phyloP scores from a whole-genome alignment of 35 echinoderm and acorn worm species.

The Apostichopus californicus region DNA sequence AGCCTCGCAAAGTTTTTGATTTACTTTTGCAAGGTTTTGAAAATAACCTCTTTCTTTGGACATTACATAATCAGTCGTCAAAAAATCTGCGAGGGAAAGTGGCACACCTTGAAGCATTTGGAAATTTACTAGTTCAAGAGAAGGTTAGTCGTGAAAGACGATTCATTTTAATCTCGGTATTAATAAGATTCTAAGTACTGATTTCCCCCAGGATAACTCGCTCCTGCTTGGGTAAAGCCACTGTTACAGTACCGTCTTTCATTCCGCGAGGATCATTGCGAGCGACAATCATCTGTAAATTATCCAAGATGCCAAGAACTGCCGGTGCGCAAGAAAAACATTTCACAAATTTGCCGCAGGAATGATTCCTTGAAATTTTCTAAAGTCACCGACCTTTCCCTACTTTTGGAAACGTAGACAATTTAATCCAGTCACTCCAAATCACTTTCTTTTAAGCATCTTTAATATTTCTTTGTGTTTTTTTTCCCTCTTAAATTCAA shows the following conservation, averaged over 20 bases:
- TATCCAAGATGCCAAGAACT: conserved; percentile 1
- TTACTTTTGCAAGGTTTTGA: no score
- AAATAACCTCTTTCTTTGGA: no score
- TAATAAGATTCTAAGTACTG: conserved; percentile 14
- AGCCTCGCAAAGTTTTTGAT: no score
- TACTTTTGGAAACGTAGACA: no score
- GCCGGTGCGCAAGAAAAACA: background rate
- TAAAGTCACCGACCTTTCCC: conserved; percentile 3
- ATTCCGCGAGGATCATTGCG: background rate
- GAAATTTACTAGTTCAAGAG: background rate
- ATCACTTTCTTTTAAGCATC: no score
- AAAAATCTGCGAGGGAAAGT: background rate
- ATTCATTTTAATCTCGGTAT: conserved; percentile 10
- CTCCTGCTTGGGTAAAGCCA: background rate
- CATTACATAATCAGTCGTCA: background rate
- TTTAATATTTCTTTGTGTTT: no score
- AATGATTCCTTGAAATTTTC: background rate
- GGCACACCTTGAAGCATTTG: background rate
- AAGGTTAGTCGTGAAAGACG: background rate
- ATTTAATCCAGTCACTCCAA: no score
- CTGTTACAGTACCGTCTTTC: background rate
- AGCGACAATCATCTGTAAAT: background rate
- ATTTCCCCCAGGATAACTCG: background rate
- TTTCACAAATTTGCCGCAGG: background rate
- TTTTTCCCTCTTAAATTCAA: no score